Base-by-base conservation (phyloP, 1,140 invertebrate species). In the Heliconius eleuchia region DNA sequence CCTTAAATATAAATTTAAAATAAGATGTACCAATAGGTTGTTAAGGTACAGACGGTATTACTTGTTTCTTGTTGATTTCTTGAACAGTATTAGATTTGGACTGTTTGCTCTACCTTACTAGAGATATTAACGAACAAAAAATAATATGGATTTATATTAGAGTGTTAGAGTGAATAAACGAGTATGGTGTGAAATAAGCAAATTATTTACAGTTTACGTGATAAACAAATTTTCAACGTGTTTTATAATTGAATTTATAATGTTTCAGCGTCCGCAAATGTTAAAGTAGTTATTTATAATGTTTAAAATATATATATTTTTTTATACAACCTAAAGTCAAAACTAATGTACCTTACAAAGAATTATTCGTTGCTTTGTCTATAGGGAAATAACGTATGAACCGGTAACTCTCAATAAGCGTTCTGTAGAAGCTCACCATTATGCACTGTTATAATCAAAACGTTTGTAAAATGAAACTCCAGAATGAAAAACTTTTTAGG, bases 321-420 rank as follows among this genome's bases (percentile, higher is more conserved):
- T 66, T 5, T 66, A 60, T 66, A 30, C 30, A 27, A 30, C 3
- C 0, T 66, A 66, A 66, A 23, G 3, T 34, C 34, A 6, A 34
- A 34, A 6, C 34, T 57, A 57, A 57, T 57, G 55, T 57, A n/a
- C n/a, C 5, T 57, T 23, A 23, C n/a, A 57, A 27, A 57, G n/a
- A 8, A 57, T 57, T 57, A 23, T 57, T 23, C 55, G 55, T 57
- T 57, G 6, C 52, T 18, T 60, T 60, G 74, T 76, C 74, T 76
- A 42, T 66, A 60, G 74, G 74, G 74, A 76, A 76, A 76, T 76
- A 76, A 66, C n/a, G 66, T 57, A 42, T 66, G 37, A 76, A 76
- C 60, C 39, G 57, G n/a, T 66, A 76, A 76, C 57, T 30, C 57
- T 30, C 50, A 52, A 66, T 76, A 76, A 70, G 27, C 57, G 74